A percentile compares a stretch with the other conserved stretches of the same genome.
phyloP scores from a whole-genome alignment of 35 echinoderm and acorn worm genomes.

The Heliocidaris erythrogramma region DNA sequence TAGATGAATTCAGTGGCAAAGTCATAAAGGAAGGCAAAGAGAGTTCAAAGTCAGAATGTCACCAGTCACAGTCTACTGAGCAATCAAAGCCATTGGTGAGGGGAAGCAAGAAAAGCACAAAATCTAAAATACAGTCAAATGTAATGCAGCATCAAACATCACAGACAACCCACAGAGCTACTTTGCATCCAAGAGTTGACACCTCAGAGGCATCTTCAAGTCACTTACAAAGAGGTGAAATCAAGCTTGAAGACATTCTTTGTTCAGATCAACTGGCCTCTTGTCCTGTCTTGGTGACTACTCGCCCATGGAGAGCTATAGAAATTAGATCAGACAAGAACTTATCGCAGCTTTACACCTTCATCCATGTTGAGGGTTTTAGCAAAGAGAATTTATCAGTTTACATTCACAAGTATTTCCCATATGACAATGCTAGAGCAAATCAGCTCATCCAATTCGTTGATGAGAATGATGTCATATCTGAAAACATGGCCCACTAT shows the following conservation, averaged over 20 bases:
- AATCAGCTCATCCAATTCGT: neutral
- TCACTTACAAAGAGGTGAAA: too few species aligned
- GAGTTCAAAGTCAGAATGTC: too few species aligned
- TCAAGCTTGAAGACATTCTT: too few species aligned
- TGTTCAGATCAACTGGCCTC: neutral
- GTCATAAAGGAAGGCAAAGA: too few species aligned
- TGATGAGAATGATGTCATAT: neutral
- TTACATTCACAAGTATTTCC: neutral
- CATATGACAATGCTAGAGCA: neutral
- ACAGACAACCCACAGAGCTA: too few species aligned
- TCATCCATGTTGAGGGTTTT: neutral
- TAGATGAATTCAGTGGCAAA: constrained; percentile 14
- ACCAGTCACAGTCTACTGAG: too few species aligned
- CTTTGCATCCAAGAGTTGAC: too few species aligned
- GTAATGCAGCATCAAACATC: too few species aligned
- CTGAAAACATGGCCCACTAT: neutral
- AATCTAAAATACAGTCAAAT: too few species aligned
- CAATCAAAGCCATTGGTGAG: too few species aligned
- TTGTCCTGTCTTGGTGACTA: neutral
- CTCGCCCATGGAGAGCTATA: neutral
- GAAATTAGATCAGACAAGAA: neutral
- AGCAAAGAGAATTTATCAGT: neutral
- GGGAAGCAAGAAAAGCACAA: too few species aligned
- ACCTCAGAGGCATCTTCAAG: too few species aligned
- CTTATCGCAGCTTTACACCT: neutral